Base-by-base conservation (phyloP, 2,888 invertebrate genomes). In the Cenopis cana region DNA sequence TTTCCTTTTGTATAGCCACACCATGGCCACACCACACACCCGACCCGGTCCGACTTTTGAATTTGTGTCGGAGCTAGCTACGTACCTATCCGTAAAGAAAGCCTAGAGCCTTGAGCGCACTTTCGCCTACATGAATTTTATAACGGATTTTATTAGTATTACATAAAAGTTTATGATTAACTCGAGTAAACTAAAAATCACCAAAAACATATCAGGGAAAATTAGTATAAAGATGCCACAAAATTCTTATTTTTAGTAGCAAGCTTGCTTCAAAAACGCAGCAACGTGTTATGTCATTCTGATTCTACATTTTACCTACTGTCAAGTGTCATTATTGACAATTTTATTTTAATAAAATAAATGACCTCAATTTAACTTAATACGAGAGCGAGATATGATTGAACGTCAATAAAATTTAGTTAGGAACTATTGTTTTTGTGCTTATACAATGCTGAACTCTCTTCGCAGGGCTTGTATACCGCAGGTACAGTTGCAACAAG, bases 401-500 rank as follows among this genome's bases (percentile, higher is more conserved):
- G 4, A 10, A 38, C 20, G 50, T 14, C 14, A 20, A 36, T 62
- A 38, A 52, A 50, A 52, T 20, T 41, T 14, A 4, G 17, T 12
- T 36, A 60, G 24, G n/a, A 60, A 29, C 10, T 10, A 29, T 18
- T 20, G 46, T 33, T 46, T 9, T 52, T 12, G 12, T 10, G 24
- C 33, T 55, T 68, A 65, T 36, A 85, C 71, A 71, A 91, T 91
- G 91, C 76, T 88, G 68, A 87, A 82, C 72, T 81, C 85, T 10
- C 81, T 88, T 79, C 82, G 87, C 36, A 79, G 80, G 24, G 81
- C 78, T 38, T 77, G 80, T 59, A 65, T 81, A 67, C 68, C 78
- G 17, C 83, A 81, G 77, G 74, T 87, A 49, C 92, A 91, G 77
- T 78, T 87, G 59, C 91, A 92, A 75, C 92, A 91, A 78, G 78